phyloP scores from a whole-genome alignment of 2,113 vertebrate genomes.

The Aptenodytes forsteri region DNA sequence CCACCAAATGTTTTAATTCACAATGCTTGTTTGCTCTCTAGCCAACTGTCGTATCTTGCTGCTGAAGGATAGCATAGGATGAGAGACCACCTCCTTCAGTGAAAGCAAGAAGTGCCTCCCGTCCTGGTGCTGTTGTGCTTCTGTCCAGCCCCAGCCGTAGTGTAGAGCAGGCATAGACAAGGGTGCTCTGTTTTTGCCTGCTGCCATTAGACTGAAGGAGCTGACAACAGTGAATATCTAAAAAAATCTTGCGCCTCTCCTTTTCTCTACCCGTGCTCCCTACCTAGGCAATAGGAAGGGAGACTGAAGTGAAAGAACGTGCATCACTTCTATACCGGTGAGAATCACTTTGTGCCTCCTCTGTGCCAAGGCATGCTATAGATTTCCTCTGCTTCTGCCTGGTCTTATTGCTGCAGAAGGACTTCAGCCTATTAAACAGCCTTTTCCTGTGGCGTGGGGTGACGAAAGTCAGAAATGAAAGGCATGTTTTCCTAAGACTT shows the following conservation, averaged over 20 bases:
- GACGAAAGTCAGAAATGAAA: conserved; percentile 16
- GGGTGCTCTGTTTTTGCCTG: not conserved
- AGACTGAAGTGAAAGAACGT: not conserved
- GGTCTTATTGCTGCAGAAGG: not conserved
- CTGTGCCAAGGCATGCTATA: not conserved
- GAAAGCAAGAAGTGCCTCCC: not conserved
- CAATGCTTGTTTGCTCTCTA: not conserved
- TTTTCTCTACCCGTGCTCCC: not conserved
- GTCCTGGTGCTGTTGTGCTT: not conserved
- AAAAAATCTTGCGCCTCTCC: not conserved
- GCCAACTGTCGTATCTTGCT: not conserved
- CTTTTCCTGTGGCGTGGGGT: not conserved
- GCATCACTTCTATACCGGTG: fast-evolving
- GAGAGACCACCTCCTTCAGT: not conserved
- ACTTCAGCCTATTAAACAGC: not conserved
- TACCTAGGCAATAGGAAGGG: not conserved
- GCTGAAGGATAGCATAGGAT: not conserved
- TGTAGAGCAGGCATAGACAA: not conserved
- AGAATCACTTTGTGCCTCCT: not conserved
- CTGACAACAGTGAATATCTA: not conserved
- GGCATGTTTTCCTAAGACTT: conserved; percentile 54
- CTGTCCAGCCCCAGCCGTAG: not conserved
- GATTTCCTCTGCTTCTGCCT: not conserved
- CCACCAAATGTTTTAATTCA: not conserved
- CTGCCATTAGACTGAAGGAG: not conserved